These are phyloP conservation scores for Meandrina meandrites DNA, from an alignment of 92 coral and sea anemone species.

Conservation along the genomic window DNA sequence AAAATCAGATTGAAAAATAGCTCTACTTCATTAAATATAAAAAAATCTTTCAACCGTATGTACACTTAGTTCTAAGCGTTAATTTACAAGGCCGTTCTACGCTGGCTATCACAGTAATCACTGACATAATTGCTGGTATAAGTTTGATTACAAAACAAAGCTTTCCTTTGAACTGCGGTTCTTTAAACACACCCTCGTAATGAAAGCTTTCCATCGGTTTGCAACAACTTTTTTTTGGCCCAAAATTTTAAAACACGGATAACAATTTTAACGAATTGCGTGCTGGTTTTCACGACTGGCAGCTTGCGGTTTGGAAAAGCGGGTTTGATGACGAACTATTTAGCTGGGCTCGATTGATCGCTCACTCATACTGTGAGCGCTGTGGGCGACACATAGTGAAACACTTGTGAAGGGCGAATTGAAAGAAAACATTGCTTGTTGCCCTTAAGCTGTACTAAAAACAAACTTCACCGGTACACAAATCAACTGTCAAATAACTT, in stretches of 20 bases:
- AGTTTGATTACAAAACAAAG: constrained; percentile 32
- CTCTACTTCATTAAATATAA: constrained; percentile 60
- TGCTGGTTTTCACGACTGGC: constrained; percentile 20
- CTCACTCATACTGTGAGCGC: constrained; percentile 29
- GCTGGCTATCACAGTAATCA: background rate
- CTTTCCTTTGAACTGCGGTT: constrained; percentile 13
- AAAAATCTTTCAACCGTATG: constrained; percentile 40
- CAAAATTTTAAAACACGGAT: constrained; percentile 11
- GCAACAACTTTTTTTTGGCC: background rate
- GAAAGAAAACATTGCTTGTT: constrained; percentile 54
- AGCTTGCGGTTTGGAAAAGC: constrained; percentile 44
- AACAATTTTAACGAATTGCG: constrained; percentile 21
- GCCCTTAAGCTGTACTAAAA: constrained; percentile 35
- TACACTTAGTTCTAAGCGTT: constrained; percentile 34
- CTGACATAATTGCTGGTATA: constrained; percentile 33
- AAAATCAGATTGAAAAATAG: constrained; percentile 57
- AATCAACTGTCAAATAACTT: constrained; percentile 48
- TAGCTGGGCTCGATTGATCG: constrained; percentile 24
- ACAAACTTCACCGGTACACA: constrained; percentile 44
- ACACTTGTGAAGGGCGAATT: constrained; percentile 45
- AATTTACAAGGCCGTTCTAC: constrained; percentile 27
- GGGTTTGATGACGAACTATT: constrained; percentile 35
- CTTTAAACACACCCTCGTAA: constrained; percentile 31
- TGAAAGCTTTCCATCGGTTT: constrained; percentile 24
- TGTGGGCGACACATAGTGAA: constrained; percentile 39